Evolutionary conservation across 2,888 invertebrate genomes (phyloP).

Genomic region (Conistra vaccinii): DNA sequence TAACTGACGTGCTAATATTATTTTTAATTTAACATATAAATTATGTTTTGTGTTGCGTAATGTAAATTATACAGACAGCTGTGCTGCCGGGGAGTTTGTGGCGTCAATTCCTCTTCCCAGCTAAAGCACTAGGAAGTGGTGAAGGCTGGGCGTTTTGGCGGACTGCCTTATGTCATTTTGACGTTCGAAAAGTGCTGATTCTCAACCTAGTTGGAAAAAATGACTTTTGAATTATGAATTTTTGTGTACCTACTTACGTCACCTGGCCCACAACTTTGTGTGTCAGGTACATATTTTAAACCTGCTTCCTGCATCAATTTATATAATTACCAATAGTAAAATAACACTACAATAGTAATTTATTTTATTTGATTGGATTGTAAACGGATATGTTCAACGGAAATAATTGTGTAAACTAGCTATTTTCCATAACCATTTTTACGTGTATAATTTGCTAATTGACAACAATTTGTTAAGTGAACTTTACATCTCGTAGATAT

Average conservation of each 20-base stretch:
- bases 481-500: slow-evolving; percentile 1
- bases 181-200: too few species aligned
- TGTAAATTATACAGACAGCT: too few species aligned
- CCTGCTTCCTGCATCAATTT: not conserved
- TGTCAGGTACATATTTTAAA: not conserved
- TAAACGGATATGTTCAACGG: not conserved
- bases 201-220: too few species aligned
- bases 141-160: too few species aligned
- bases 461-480: not conserved
- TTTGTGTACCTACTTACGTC: too few species aligned
- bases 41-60: too few species aligned
- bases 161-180: too few species aligned
- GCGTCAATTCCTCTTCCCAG: too few species aligned
- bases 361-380: not conserved
- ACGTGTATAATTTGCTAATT: not conserved
- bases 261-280: not conserved
- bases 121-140: too few species aligned
- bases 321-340: not conserved
- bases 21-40: too few species aligned
- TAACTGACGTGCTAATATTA: not conserved
- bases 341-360: not conserved
- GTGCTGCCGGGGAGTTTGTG: too few species aligned
- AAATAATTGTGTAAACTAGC: not conserved
- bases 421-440: slow-evolving; percentile 2
- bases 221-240: too few species aligned